Percentiles rank a stretch among this genome's conserved stretches.
These are phyloP conservation scores for Hyla sarda DNA, from an alignment of 2,113 vertebrate genomes.

Conservation along the genomic window DNA sequence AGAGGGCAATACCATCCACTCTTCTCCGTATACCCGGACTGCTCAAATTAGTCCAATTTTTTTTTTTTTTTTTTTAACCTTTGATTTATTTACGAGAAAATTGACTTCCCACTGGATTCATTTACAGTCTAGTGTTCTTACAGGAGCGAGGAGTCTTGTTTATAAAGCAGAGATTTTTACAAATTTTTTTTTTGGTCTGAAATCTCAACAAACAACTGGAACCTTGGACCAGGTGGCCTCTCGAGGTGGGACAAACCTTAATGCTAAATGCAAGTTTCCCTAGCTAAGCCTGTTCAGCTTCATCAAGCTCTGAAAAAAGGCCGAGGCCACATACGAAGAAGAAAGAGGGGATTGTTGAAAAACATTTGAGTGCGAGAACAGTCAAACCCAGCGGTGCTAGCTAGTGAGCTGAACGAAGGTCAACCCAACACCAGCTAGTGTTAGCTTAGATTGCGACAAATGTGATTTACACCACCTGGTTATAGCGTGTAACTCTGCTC, in stretches of 20 bases:
- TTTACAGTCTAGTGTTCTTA: conserved; percentile 14
- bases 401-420: conserved; percentile 43
- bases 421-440: conserved; percentile 35
- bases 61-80: background rate
- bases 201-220: conserved; percentile 18
- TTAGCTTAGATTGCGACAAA: background rate
- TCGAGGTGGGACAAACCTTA: conserved; percentile 13
- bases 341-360: conserved; percentile 51
- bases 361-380: conserved; percentile 24
- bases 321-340: conserved; percentile 54
- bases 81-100: conserved; percentile 27
- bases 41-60: conserved; percentile 16
- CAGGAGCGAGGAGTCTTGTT: background rate
- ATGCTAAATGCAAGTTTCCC: conserved; percentile 7
- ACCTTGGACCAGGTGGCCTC: conserved; percentile 42
- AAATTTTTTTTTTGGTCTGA: conserved; percentile 17
- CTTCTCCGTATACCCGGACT: conserved; percentile 22
- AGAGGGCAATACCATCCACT: conserved; percentile 57
- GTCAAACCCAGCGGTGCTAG: conserved; percentile 9
- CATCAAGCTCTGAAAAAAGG: conserved; percentile 14
- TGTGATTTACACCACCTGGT: conserved; percentile 54
- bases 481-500: background rate
- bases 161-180: background rate
- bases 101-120: conserved; percentile 29
- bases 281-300: conserved; percentile 47